Conservation (phyloP, 2,797 vertebrate species). For the Pseudochirops corinnae region DNA sequence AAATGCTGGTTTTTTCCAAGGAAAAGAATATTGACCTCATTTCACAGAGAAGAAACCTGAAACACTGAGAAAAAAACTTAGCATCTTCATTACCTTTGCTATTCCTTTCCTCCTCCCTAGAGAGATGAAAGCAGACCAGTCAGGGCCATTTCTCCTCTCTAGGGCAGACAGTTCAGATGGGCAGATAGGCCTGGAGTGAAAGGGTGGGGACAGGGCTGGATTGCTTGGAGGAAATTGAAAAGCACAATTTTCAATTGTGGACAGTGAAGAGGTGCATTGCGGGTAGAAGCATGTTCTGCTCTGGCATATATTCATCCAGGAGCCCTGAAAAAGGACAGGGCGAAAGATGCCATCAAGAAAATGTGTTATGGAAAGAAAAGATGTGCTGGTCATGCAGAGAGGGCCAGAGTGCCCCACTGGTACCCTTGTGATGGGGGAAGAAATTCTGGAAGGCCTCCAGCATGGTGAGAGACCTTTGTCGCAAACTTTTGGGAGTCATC, state of each 20-base stretch:
- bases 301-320: background rate
- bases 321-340: background rate
- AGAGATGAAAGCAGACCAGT: background rate
- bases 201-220: background rate
- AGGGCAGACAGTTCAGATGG: background rate
- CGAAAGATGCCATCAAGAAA: background rate
- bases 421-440: background rate
- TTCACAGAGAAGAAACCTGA: background rate
- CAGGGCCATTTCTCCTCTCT: background rate
- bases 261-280: background rate
- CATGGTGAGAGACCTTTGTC: background rate
- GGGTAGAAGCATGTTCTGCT: background rate
- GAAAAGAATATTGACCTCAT: background rate
- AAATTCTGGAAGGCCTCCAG: background rate
- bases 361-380: background rate
- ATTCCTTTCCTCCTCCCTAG: background rate
- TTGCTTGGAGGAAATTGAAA: background rate
- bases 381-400: too few species aligned
- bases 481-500: background rate
- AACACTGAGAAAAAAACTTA: background rate
- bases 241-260: background rate
- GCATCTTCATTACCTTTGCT: background rate
- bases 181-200: background rate
- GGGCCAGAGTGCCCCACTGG: background rate
- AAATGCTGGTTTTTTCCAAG: background rate